Percentiles rank a stretch among this genome's conserved stretches.
phyloP scores from a whole-genome alignment of 2,888 invertebrate genomes.

The Polydesmus complanatus region DNA sequence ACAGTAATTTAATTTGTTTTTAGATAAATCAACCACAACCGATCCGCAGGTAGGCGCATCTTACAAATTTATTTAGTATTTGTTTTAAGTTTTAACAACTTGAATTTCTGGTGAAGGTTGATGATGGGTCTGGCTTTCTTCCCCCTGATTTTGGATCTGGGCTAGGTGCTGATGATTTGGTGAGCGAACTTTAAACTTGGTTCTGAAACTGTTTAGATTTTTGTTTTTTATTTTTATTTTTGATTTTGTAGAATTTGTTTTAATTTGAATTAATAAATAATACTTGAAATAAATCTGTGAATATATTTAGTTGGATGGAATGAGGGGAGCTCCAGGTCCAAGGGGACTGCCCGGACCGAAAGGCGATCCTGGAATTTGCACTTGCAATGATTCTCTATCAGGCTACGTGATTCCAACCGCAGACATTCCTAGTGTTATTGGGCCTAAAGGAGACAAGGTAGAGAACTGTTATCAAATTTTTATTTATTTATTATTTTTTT shows the following conservation, averaged over 20 bases:
- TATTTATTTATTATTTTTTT: too few relatives aligned
- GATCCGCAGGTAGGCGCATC: too few relatives aligned
- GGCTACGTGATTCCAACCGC: not conserved
- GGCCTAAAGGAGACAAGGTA: not conserved
- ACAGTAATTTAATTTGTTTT: too few relatives aligned
- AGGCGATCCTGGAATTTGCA: conserved; percentile 43
- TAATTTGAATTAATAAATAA: not conserved
- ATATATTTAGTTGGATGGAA: not conserved
- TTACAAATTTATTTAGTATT: too few relatives aligned
- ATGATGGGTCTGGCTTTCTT: too few relatives aligned
- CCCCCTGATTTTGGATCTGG: not conserved
- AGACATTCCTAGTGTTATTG: not conserved
- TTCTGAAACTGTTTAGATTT: not conserved
- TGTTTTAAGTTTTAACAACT: too few relatives aligned
- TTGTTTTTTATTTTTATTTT: not conserved
- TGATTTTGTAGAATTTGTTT: not conserved
- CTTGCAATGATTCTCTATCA: conserved; percentile 12
- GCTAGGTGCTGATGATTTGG: not conserved
- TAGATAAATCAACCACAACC: too few relatives aligned
- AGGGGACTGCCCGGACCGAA: conserved; percentile 42
- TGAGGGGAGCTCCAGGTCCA: not conserved
- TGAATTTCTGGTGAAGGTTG: too few relatives aligned
- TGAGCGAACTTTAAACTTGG: not conserved
- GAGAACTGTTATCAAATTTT: too few relatives aligned
- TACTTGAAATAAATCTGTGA: not conserved